Conservation (phyloP, 2,888 invertebrate genomes). For the Trichacis sp. region DNA sequence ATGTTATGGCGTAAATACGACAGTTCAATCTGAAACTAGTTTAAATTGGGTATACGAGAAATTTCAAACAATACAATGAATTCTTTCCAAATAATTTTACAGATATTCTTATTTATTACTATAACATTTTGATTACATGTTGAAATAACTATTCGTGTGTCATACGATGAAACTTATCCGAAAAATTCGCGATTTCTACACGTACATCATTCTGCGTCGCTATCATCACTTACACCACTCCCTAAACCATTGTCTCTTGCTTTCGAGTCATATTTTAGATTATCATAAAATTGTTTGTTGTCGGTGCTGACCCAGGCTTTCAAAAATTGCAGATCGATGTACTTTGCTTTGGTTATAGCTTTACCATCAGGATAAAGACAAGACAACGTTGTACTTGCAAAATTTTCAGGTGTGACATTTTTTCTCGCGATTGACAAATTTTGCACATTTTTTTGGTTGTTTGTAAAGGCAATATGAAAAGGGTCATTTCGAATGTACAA, state of each 20-base stretch:
- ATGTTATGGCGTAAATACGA: no score
- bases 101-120: no score
- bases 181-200: no score
- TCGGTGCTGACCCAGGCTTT: background rate
- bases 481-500: background rate
- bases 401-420: background rate
- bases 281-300: background rate
- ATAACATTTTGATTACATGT: no score
- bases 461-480: background rate
- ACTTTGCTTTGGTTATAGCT: constrained; percentile 1
- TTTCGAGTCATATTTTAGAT: background rate
- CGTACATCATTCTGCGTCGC: background rate
- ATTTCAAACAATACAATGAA: no score
- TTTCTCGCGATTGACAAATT: background rate
- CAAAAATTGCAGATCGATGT: background rate
- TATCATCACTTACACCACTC: background rate
- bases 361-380: constrained; percentile 3
- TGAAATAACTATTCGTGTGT: no score
- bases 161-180: no score
- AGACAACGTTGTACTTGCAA: background rate
- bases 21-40: no score
- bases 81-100: no score
- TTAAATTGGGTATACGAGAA: no score
- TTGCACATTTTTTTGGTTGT: background rate
- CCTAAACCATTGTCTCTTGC: background rate